phyloP scores from a whole-genome alignment of 2,888 invertebrate genomes.

The Yponomeuta cagnagella region DNA sequence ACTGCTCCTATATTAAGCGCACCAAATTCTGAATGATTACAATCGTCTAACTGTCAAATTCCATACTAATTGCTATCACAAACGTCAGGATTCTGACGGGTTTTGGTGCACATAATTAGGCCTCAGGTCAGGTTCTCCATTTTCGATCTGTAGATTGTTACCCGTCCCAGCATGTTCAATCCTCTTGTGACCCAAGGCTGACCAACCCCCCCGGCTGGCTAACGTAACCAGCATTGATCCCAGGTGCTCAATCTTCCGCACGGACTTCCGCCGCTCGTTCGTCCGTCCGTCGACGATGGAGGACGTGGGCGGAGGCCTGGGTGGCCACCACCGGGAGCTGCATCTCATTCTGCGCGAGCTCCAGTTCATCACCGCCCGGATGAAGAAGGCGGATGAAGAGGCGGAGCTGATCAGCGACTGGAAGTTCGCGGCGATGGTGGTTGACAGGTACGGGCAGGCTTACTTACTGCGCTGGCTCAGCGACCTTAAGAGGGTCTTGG shows the following conservation, averaged over 20 bases:
- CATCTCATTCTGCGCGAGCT: slow-evolving; percentile 94
- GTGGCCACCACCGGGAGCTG: slow-evolving; percentile 88
- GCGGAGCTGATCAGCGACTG: slow-evolving; percentile 96
- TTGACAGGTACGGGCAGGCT: slow-evolving; percentile 81
- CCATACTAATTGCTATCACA: too few relatives aligned
- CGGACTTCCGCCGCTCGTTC: slow-evolving; percentile 77
- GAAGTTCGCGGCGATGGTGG: slow-evolving; percentile 99
- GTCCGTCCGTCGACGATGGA: slow-evolving; percentile 88
- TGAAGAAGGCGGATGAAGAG: slow-evolving; percentile 96
- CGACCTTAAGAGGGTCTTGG: too few relatives aligned
- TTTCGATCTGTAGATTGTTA: neutral
- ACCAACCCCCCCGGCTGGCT: neutral
- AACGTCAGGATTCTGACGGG: too few relatives aligned
- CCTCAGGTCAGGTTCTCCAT: neutral
- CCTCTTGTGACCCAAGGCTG: neutral
- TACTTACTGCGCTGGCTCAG: neutral
- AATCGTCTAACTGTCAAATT: too few relatives aligned
- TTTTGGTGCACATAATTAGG: too few relatives aligned
- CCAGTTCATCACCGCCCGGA: slow-evolving; percentile 94
- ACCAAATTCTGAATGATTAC: too few relatives aligned
- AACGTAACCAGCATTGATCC: slow-evolving; percentile 18
- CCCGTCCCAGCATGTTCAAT: neutral
- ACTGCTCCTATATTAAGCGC: too few relatives aligned
- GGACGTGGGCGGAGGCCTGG: slow-evolving; percentile 77
- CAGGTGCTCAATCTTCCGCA: slow-evolving; percentile 70